Evolutionary conservation across 2,888 invertebrate genomes (phyloP), one percentile per base, ranked within the genome.

Genomic region (Heliconius aoede): DNA sequence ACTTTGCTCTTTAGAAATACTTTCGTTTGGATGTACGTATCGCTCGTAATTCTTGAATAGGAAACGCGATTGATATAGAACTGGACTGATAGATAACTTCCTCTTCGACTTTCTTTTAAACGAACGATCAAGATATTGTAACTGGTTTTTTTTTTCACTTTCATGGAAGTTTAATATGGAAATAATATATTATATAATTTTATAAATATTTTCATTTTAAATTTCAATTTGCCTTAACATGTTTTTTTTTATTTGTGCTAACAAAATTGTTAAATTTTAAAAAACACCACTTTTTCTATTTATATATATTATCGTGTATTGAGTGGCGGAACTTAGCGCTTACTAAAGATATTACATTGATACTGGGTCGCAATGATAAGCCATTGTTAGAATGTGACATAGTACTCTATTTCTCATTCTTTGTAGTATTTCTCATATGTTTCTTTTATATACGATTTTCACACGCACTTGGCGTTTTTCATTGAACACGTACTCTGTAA

Each of bases 81-180:
- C 65, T 65, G 40, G 65, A 40, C 65, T 65, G 65, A 65, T 65
- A 65, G 36, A 65, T 36, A 65, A 65, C 36, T 65, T 65, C 65
- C 65, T 65, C 36, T 24, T 32, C 28, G 36, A 65, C 65, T 65
- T 65, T 40, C 65, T 36, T 36, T 65, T 36, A 36, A 65, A 36
- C 8, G 65, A 15, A 65, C 8, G 36, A 24, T 13, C 65, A 24
- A 40, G 3, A 36, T 65, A 40, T 40, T 65, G 36, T 40, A 40
- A 40, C 36, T 24, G 24, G 65, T 65, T 65, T 24, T 60, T 51
- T 51, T 65, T 36, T 13, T 24, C n/a, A 65, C 18, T 13, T 36
- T 36, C 26, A 7, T 36, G 13, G 24, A 36, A 36, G 13, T 60
- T 26, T 26, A 60, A 60, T 60, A n/a, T n/a, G n/a, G n/a, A n/a